Conservation (phyloP, 2,888 invertebrate genomes). For the Drosophila kanekoi region DNA sequence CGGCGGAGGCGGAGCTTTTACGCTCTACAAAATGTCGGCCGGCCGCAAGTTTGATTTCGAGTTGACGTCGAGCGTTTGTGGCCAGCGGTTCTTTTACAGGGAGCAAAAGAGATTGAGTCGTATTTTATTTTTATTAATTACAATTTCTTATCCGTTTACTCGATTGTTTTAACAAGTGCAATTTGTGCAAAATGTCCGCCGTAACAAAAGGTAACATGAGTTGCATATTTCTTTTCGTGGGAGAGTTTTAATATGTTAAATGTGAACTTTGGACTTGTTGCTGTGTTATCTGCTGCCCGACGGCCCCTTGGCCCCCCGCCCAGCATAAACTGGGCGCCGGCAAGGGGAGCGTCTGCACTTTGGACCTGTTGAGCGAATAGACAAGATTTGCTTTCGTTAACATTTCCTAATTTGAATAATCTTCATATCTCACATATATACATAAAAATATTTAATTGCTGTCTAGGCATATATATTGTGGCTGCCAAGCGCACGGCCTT, state of each 20-base stretch:
- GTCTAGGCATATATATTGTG: constrained; percentile 93
- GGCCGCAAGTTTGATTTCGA: constrained; percentile 11
- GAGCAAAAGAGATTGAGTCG: background rate
- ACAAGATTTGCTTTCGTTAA: constrained; percentile 32
- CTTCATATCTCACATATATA: constrained; percentile 12
- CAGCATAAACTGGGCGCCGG: constrained; percentile 5
- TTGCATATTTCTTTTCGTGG: background rate
- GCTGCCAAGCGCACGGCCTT: constrained; percentile 98
- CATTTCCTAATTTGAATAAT: constrained; percentile 39
- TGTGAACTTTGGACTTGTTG: constrained; percentile 76
- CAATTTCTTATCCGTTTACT: constrained; percentile 16
- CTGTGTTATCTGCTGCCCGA: constrained; percentile 47
- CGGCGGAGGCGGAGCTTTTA: constrained; percentile 36
- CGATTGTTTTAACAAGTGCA: constrained; percentile 5
- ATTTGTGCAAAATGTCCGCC: constrained; percentile 75
- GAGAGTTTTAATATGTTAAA: constrained; percentile 3
- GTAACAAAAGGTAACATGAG: constrained; percentile 75
- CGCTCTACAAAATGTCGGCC: constrained; percentile 53
- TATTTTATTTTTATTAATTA: constrained; percentile 5
- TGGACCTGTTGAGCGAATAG: constrained; percentile 48
- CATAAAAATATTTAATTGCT: background rate
- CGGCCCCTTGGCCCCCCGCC: constrained; percentile 19
- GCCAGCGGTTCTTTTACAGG: constrained; percentile 20
- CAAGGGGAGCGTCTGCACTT: constrained; percentile 38
- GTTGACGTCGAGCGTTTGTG: constrained; percentile 35